These are phyloP conservation scores for Latrodectus elegans DNA, from an alignment of 2,888 invertebrate species.

Conservation along the genomic window DNA sequence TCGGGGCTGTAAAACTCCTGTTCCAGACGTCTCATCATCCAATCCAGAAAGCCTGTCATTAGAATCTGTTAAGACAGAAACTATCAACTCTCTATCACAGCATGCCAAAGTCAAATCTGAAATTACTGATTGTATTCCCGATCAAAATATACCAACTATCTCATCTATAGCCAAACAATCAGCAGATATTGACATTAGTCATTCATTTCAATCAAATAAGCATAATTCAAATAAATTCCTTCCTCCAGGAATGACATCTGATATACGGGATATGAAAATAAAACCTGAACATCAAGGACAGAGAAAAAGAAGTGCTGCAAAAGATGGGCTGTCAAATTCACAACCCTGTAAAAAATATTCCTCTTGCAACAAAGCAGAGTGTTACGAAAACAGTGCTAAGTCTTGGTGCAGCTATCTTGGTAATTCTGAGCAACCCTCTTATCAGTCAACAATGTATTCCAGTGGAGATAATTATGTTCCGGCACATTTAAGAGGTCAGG, in stretches of 20 bases:
- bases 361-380: conserved; percentile 28
- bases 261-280: conserved; percentile 20
- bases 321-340: conserved; percentile 25
- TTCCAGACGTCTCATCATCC: conserved; percentile 46
- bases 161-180: background rate
- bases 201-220: background rate
- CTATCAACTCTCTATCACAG: background rate
- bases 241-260: conserved; percentile 16
- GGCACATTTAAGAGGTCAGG: conserved; percentile 26
- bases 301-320: conserved; percentile 25
- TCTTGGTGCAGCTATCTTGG: conserved; percentile 56
- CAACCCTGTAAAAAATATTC: conserved; percentile 23
- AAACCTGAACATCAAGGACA: conserved; percentile 36
- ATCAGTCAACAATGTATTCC: conserved; percentile 32
- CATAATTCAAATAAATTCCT: conserved; percentile 17
- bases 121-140: conserved; percentile 3
- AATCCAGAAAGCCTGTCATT: conserved; percentile 40
- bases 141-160: conserved; percentile 24
- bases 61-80: background rate
- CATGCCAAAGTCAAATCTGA: conserved; percentile 33
- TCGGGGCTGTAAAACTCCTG: conserved; percentile 48
- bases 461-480: conserved; percentile 14
- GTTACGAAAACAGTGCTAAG: conserved; percentile 26
- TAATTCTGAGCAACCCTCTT: conserved; percentile 18
- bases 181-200: conserved; percentile 14